Percentiles rank a stretch among this genome's conserved stretches.
Conservation (phyloP, 2,113 vertebrate genomes). For the Coturnix japonica region DNA sequence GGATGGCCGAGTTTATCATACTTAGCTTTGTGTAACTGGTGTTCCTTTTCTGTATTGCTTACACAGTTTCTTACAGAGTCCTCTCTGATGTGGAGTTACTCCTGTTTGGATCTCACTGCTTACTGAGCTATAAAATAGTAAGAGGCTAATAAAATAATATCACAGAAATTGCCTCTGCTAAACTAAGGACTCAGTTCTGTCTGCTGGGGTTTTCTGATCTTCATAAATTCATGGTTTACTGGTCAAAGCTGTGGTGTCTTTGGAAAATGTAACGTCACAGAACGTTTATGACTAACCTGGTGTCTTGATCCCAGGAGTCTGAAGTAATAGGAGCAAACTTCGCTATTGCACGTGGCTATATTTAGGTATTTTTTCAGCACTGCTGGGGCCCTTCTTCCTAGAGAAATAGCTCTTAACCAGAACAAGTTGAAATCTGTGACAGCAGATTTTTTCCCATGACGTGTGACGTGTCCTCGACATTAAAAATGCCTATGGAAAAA, state of each 20-base stretch:
- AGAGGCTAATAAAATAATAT: slow-evolving; percentile 14
- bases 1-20: neutral
- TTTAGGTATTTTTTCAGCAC: slow-evolving; percentile 1
- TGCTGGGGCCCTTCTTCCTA: neutral
- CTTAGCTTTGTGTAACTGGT: neutral
- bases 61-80: neutral
- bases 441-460: slow-evolving; percentile 1
- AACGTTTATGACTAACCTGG: slow-evolving; percentile 32
- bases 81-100: neutral
- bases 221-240: slow-evolving; percentile 33
- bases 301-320: slow-evolving; percentile 46
- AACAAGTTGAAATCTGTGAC: neutral
- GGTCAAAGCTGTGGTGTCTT: slow-evolving; percentile 18
- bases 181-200: neutral
- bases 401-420: slow-evolving; percentile 14
- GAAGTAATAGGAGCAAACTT: slow-evolving; percentile 53
- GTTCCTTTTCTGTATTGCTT: neutral
- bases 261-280: slow-evolving; percentile 49
- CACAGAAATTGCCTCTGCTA: neutral
- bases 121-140: neutral
- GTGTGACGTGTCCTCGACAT: neutral
- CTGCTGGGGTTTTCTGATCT: neutral
- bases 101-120: neutral
- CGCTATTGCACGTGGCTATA: neutral
- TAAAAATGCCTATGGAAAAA: slow-evolving; percentile 25